Conservation (phyloP, 2,113 vertebrate genomes). For the Lipotes vexillifer region DNA sequence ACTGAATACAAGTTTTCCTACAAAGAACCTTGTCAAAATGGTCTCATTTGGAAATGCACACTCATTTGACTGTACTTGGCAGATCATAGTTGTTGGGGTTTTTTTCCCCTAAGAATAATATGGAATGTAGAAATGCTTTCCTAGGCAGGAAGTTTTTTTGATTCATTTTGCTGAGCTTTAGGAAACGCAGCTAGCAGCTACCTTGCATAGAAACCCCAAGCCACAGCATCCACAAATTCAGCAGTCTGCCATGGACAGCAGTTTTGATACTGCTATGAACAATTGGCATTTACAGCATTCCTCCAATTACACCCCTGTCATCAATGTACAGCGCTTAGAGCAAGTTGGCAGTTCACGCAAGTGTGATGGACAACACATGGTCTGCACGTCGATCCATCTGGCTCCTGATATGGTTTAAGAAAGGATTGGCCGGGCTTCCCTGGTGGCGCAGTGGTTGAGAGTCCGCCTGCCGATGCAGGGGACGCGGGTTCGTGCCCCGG, state of each 20-base stretch:
- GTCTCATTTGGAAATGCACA: background rate
- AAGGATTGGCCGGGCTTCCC: background rate
- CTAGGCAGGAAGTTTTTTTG: background rate
- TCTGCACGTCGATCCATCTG: background rate
- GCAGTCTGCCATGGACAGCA: background rate
- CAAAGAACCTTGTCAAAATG: background rate
- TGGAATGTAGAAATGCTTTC: constrained; percentile 17
- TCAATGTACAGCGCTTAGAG: background rate
- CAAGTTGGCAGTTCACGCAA: background rate
- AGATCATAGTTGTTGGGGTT: background rate
- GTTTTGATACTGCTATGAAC: background rate
- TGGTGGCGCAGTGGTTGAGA: no score
- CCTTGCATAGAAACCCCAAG: background rate
- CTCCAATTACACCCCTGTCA: background rate
- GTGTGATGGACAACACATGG: accelerated
- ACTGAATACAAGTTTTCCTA: background rate
- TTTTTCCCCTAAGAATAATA: background rate
- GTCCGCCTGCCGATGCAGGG: no score
- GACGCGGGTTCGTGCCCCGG: no score
- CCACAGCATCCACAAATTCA: background rate
- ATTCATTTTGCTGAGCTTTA: constrained; percentile 41
- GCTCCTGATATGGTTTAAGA: background rate
- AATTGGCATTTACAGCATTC: background rate
- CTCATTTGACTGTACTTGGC: constrained; percentile 19
- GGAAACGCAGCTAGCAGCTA: background rate